These are phyloP conservation scores for Phalera bucephala DNA, from an alignment of 2,888 invertebrate species.

Conservation along the genomic window DNA sequence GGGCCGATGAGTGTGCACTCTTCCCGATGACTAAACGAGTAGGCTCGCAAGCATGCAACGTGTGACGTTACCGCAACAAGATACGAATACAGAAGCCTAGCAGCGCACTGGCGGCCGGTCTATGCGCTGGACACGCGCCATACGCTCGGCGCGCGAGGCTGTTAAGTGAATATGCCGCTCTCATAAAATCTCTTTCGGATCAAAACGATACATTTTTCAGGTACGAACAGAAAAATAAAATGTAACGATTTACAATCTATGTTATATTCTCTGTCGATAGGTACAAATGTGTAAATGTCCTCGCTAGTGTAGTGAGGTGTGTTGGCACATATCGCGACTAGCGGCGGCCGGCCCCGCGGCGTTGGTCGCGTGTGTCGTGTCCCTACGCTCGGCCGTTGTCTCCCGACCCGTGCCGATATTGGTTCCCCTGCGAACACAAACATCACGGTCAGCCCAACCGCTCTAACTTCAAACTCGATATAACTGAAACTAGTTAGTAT, in stretches of 20 bases:
- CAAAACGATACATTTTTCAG: constrained; percentile 31
- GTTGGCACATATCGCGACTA: constrained; percentile 37
- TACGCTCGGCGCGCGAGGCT: constrained; percentile 5
- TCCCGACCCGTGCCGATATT: constrained; percentile 78
- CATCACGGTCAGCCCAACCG: background rate
- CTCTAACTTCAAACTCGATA: too few species aligned
- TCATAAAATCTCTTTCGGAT: constrained; percentile 26
- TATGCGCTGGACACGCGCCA: too few species aligned
- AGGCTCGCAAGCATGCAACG: constrained; percentile 53
- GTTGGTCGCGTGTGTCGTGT: constrained; percentile 21
- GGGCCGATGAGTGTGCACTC: constrained; percentile 41
- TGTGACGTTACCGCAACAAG: constrained; percentile 35
- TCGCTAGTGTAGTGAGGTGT: constrained; percentile 30
- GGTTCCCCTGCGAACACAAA: constrained; percentile 61
- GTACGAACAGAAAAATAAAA: constrained; percentile 35
- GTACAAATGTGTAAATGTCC: constrained; percentile 35
- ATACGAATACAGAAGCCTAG: constrained; percentile 46
- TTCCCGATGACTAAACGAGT: constrained; percentile 36
- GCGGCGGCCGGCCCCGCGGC: constrained; percentile 21
- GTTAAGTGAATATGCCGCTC: constrained; percentile 34
- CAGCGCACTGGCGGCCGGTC: constrained; percentile 18
- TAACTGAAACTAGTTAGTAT: too few species aligned
- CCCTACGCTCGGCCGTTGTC: constrained; percentile 50
- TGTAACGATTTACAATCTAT: constrained; percentile 30
- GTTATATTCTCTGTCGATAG: constrained; percentile 33